These are phyloP conservation scores for Holacanthus passer DNA, from an alignment of 2,113 vertebrate genomes.

Conservation along the genomic window DNA sequence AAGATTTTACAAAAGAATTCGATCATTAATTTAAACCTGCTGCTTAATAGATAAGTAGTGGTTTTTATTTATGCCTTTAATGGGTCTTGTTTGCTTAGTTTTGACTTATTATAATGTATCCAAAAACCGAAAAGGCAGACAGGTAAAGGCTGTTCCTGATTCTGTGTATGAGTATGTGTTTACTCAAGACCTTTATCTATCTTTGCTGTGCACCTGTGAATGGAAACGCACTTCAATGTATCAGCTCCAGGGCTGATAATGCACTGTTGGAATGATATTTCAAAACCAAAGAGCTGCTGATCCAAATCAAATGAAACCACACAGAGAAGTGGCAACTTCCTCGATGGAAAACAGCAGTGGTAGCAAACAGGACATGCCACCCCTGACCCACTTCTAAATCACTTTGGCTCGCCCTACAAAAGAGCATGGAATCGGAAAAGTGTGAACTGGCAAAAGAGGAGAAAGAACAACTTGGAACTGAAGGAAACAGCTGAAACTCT, in stretches of 20 bases:
- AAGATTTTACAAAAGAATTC: neutral
- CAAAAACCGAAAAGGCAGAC: neutral
- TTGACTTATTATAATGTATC: neutral
- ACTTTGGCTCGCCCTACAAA: conserved; percentile 37
- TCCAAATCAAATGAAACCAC: conserved; percentile 65
- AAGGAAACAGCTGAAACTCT: conserved; percentile 65
- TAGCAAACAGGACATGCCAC: conserved; percentile 81
- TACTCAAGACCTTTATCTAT: neutral
- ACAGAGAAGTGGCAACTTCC: conserved; percentile 68
- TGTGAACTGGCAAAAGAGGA: conserved; percentile 53
- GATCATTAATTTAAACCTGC: neutral
- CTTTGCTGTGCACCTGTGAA: conserved; percentile 51
- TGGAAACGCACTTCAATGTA: neutral
- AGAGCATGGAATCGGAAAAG: conserved; percentile 57
- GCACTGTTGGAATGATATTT: conserved; percentile 16
- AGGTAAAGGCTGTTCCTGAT: neutral
- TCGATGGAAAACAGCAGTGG: conserved; percentile 70
- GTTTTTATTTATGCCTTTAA: neutral
- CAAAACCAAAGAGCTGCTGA: conserved; percentile 45
- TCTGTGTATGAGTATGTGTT: neutral
- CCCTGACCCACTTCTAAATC: conserved; percentile 75
- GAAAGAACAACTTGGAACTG: conserved; percentile 40
- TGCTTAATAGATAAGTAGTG: neutral
- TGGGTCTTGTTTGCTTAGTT: neutral
- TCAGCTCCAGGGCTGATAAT: conserved; percentile 24